Evolutionary conservation across 1,140 invertebrate genomes (phyloP).

Genomic region (Leptoteleia sp.): DNA sequence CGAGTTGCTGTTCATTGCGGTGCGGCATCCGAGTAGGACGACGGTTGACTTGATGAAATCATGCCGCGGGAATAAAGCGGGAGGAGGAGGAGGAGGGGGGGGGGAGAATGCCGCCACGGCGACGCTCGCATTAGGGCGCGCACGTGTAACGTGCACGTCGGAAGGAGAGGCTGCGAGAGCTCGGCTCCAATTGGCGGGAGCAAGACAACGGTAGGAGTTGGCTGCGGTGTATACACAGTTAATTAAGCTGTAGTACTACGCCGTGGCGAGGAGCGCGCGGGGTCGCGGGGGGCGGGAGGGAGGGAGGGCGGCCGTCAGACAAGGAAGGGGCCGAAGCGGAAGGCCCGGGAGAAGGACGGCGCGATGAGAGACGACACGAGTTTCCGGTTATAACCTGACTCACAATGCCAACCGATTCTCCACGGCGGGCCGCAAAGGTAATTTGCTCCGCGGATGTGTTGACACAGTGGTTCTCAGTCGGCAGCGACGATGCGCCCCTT

Average conservation of each 20-base stretch:
- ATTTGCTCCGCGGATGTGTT: conserved; percentile 66
- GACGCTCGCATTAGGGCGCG: conserved; percentile 53
- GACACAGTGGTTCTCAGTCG: conserved; percentile 45
- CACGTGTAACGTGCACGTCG: conserved; percentile 70
- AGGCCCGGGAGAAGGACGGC: conserved; percentile 44
- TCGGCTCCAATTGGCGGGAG: conserved; percentile 77
- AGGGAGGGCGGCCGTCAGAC: conserved; percentile 34
- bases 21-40: conserved; percentile 54
- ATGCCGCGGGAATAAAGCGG: conserved; percentile 78
- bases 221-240: conserved; percentile 80
- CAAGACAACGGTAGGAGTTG: conserved; percentile 79
- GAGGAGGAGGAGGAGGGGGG: too few relatives aligned
- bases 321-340: conserved; percentile 30
- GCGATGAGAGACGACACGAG: conserved; percentile 67
- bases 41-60: conserved; percentile 80
- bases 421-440: conserved; percentile 70
- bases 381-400: conserved; percentile 68
- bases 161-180: conserved; percentile 62
- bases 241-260: conserved; percentile 78
- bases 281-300: conserved; percentile 35
- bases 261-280: conserved; percentile 21
- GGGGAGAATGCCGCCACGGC: conserved; percentile 65
- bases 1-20: conserved; percentile 67
- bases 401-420: conserved; percentile 58
- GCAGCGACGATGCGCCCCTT: conserved; percentile 17